Evolutionary conservation across 92 coral and sea anemone genomes (phyloP).

Genomic region (Phymanthus crucifer): DNA sequence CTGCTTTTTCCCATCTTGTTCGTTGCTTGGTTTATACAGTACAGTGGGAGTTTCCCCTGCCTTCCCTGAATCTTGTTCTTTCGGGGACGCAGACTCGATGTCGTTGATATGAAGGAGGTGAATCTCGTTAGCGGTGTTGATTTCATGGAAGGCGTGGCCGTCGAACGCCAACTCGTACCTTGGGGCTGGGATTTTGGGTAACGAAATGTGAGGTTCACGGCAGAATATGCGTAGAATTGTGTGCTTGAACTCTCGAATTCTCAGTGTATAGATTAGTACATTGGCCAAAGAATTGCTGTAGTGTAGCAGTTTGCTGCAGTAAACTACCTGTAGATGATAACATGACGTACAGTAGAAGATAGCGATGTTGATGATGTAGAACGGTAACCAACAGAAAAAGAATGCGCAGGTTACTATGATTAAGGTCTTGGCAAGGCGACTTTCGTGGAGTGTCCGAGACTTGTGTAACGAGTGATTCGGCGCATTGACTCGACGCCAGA

Average conservation of each 20-base stretch:
- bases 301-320: conserved; percentile 74
- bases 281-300: conserved; percentile 79
- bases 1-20: not conserved
- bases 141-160: conserved; percentile 23
- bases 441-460: conserved; percentile 67
- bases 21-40: not conserved
- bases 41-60: conserved; percentile 16
- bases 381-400: conserved; percentile 77
- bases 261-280: conserved; percentile 76
- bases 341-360: conserved; percentile 55
- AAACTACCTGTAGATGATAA: conserved; percentile 53
- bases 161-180: conserved; percentile 32
- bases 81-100: conserved; percentile 25
- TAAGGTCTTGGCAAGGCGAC: conserved; percentile 71
- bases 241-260: conserved; percentile 72
- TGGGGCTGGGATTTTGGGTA: conserved; percentile 18
- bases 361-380: conserved; percentile 70
- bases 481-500: conserved; percentile 73
- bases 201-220: conserved; percentile 15
- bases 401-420: conserved; percentile 71
- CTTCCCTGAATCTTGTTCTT: conserved; percentile 24
- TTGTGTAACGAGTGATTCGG: conserved; percentile 60
- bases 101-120: conserved; percentile 38
- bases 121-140: conserved; percentile 31
- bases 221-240: conserved; percentile 61